A percentile compares a stretch with the other conserved stretches of the same genome.
Conservation (phyloP, 35 echinoderm and acorn worm genomes). For the Ophiothrix spiculata region DNA sequence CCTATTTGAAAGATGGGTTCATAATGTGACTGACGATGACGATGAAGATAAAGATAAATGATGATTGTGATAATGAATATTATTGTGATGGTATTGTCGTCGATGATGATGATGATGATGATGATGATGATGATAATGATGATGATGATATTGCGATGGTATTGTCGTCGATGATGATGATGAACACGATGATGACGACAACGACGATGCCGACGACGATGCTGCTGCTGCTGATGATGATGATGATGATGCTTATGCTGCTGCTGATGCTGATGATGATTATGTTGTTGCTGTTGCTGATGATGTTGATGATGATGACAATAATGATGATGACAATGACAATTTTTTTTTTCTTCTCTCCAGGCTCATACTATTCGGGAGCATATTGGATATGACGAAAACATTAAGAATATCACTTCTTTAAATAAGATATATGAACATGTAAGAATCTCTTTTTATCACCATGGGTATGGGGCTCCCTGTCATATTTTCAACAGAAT, state of each 20-base stretch:
- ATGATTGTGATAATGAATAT: too few species aligned
- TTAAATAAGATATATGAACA: slow-evolving; percentile 29
- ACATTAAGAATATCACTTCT: slow-evolving; percentile 31
- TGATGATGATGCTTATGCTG: too few species aligned
- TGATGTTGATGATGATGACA: too few species aligned
- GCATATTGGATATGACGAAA: slow-evolving; percentile 61
- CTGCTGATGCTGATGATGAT: too few species aligned
- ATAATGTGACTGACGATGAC: too few species aligned
- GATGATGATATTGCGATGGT: background rate
- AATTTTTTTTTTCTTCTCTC: too few species aligned
- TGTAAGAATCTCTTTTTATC: slow-evolving; percentile 14
- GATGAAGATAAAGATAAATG: too few species aligned
- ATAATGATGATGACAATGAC: too few species aligned
- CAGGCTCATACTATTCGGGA: slow-evolving; percentile 30
- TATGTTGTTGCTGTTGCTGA: too few species aligned
- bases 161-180: background rate
- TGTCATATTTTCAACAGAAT: background rate
- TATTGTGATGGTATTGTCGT: too few species aligned
- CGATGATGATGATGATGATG: background rate
- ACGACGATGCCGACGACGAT: slow-evolving; percentile 15
- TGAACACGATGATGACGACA: slow-evolving; percentile 37
- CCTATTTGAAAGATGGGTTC: too few species aligned
- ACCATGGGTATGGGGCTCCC: background rate
- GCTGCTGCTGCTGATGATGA: slow-evolving; percentile 17
- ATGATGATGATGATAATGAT: background rate